Conservation (phyloP, 2,113 vertebrate genomes). For the Brienomyrus longianalis region DNA sequence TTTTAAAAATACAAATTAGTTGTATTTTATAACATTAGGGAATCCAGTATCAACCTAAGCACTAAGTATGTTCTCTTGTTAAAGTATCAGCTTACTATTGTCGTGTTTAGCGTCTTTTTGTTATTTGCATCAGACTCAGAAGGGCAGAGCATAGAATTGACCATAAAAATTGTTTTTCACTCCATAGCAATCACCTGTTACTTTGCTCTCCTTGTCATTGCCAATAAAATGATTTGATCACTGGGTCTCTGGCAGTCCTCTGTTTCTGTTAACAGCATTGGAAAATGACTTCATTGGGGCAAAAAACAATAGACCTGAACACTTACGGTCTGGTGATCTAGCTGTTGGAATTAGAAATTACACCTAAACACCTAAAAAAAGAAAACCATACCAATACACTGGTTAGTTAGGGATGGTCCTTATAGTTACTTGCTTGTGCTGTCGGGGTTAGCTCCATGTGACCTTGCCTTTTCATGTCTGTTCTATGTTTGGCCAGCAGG, state of each 20-base stretch:
- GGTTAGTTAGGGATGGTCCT: not conserved
- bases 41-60: not conserved
- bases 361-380: not conserved
- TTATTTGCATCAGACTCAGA: not conserved
- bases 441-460: not conserved
- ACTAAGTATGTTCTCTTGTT: not conserved
- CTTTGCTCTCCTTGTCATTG: not conserved
- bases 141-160: not conserved
- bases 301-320: not conserved
- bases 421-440: not conserved
- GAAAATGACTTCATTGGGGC: not conserved
- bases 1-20: not conserved
- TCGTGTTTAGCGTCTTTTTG: not conserved
- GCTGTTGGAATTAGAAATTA: not conserved
- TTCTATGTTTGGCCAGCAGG: no score
- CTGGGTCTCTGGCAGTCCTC: not conserved
- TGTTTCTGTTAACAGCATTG: not conserved
- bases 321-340: not conserved
- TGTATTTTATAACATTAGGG: not conserved
- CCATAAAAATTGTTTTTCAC: not conserved
- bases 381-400: not conserved
- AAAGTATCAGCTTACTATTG: not conserved
- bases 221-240: not conserved
- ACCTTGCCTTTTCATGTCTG: no score
- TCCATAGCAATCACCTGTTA: not conserved